These are phyloP conservation scores for Philopotamus ludificatus DNA, from an alignment of 1,140 invertebrate species.

Conservation along the genomic window DNA sequence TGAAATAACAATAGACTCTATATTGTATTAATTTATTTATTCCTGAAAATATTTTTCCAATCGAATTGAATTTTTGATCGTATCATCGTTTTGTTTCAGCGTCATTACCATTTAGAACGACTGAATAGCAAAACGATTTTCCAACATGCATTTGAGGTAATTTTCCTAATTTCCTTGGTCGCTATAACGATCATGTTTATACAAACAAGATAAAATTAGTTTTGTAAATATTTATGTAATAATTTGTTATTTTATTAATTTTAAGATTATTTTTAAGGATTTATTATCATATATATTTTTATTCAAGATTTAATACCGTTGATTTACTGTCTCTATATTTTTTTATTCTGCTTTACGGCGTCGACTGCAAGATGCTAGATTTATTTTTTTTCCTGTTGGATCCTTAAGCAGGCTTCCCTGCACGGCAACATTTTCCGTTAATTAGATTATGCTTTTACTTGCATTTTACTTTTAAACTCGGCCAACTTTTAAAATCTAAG, in stretches of 20 bases:
- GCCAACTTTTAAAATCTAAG: not conserved
- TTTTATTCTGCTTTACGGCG: not conserved
- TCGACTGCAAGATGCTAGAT: not conserved
- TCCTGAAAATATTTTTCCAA: too few relatives aligned
- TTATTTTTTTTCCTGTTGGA: not conserved
- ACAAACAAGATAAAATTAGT: too few relatives aligned
- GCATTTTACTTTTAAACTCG: conserved; percentile 8
- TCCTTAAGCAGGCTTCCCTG: not conserved
- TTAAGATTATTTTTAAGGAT: not conserved
- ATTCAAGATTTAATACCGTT: not conserved
- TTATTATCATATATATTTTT: not conserved
- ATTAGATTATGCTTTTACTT: conserved; percentile 11
- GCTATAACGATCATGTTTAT: too few relatives aligned
- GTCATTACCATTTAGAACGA: too few relatives aligned
- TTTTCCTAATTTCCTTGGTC: too few relatives aligned
- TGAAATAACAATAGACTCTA: too few relatives aligned
- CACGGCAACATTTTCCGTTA: not conserved
- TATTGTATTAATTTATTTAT: too few relatives aligned
- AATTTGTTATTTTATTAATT: not conserved
- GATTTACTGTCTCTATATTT: not conserved
- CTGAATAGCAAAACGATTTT: too few relatives aligned
- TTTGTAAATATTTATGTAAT: too few relatives aligned
- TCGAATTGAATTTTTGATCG: too few relatives aligned
- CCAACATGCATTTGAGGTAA: too few relatives aligned
- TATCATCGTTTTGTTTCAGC: too few relatives aligned